phyloP scores from a whole-genome alignment of 53 echinoderm and acorn worm species.

The Zoroaster sp. region DNA sequence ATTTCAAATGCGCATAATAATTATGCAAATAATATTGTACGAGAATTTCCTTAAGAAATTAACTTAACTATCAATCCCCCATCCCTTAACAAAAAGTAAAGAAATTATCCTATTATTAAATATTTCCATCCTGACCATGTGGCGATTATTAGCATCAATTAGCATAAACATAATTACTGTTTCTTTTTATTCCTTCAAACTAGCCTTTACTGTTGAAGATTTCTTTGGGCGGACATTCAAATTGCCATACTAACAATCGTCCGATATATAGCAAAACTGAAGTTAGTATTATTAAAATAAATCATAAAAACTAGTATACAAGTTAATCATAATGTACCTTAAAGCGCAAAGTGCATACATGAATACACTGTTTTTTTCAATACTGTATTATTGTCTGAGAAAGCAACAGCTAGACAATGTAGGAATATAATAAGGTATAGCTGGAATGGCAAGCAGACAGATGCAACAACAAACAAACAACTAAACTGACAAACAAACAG shows the following conservation, averaged over 20 bases:
- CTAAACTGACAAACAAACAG: too few relatives aligned
- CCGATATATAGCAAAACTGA: not conserved
- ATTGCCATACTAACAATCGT: not conserved
- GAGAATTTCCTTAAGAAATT: too few relatives aligned
- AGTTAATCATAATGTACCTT: not conserved
- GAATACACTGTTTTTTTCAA: not conserved
- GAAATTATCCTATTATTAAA: too few relatives aligned
- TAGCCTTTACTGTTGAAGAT: not conserved
- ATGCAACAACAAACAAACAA: not conserved
- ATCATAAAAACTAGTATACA: not conserved
- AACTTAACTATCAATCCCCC: too few relatives aligned
- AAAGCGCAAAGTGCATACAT: not conserved
- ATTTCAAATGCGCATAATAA: too few relatives aligned
- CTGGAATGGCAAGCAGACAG: conserved; percentile 16
- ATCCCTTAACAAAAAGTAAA: too few relatives aligned
- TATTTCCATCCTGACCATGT: too few relatives aligned
- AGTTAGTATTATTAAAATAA: not conserved
- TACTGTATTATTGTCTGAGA: not conserved
- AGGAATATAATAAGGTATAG: not conserved
- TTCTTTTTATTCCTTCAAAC: not conserved
- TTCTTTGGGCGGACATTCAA: not conserved
- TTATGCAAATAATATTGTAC: too few relatives aligned
- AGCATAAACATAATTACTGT: not conserved
- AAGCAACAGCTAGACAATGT: not conserved
- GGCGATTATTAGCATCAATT: too few relatives aligned